These are phyloP conservation scores for Paramuricea clavata DNA, from an alignment of 92 coral and sea anemone genomes.

Conservation along the genomic window DNA sequence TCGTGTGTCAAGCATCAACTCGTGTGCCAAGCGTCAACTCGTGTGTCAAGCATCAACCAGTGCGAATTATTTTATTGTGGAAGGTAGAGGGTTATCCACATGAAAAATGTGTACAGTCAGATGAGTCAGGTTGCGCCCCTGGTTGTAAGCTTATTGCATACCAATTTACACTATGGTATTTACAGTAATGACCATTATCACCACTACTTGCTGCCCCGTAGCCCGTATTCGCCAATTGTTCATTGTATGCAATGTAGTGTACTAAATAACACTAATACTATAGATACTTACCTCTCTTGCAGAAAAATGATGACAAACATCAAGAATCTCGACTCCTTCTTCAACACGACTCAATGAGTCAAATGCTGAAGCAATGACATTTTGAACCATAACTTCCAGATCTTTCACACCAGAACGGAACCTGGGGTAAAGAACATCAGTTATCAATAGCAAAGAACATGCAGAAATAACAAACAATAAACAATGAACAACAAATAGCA, in stretches of 20 bases:
- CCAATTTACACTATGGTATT: no score
- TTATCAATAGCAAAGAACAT: background rate
- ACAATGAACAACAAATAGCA: background rate
- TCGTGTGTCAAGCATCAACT: no score
- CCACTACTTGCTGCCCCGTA: no score
- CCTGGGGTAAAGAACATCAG: constrained; percentile 36
- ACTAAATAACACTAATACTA: background rate
- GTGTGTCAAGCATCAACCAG: background rate
- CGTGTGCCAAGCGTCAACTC: background rate
- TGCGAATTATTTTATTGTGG: no score
- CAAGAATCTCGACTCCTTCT: constrained; percentile 96
- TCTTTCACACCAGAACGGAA: constrained; percentile 99
- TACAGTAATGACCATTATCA: no score
- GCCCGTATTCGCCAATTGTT: background rate
- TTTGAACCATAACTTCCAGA: constrained; percentile 97
- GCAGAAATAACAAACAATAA: no score
- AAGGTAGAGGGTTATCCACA: no score
- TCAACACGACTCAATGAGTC: constrained; percentile 89
- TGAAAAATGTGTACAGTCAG: no score
- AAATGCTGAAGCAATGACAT: constrained; percentile 93
- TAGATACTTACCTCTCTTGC: constrained; percentile 85
- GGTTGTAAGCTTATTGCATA: no score
- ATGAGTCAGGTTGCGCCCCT: no score
- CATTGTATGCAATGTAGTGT: background rate
- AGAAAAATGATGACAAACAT: constrained; percentile 94